A percentile compares a stretch with the other conserved stretches of the same genome.
Conservation (phyloP, 2,113 vertebrate genomes). For the Alethe diademata region DNA sequence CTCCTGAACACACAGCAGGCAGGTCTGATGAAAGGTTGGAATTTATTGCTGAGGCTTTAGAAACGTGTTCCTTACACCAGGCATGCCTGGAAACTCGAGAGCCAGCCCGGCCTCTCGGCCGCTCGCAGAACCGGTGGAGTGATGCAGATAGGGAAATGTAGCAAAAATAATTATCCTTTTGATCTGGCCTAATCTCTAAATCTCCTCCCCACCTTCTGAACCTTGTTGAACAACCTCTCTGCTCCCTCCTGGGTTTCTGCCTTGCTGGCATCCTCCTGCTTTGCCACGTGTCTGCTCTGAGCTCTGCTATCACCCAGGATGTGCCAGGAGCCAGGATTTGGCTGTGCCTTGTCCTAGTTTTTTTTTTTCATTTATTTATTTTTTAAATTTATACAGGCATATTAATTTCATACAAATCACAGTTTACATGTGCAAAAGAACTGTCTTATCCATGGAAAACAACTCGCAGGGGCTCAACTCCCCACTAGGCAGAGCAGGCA, state of each 20-base stretch:
- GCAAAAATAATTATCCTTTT: conserved; percentile 52
- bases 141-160: conserved; percentile 28
- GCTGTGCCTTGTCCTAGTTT: neutral
- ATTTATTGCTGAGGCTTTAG: neutral
- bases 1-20: neutral
- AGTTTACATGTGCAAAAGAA: fast-evolving
- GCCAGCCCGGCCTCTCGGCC: neutral
- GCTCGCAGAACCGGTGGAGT: conserved; percentile 9
- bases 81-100: neutral
- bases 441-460: fast-evolving
- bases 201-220: conserved; percentile 43
- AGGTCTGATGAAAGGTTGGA: neutral
- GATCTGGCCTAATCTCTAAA: conserved; percentile 38
- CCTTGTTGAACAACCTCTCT: conserved; percentile 8
- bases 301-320: neutral
- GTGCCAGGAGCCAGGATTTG: neutral
- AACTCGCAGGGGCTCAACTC: fast-evolving
- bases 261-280: neutral
- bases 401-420: fast-evolving
- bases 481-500: neutral
- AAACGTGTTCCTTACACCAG: neutral
- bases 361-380: neutral
- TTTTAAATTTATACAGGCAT: fast-evolving
- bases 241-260: neutral
- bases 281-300: neutral